Percentiles rank a stretch among this genome's conserved stretches.
Conservation (phyloP, 2,797 vertebrate species). For the Buphagus erythrorhynchus region DNA sequence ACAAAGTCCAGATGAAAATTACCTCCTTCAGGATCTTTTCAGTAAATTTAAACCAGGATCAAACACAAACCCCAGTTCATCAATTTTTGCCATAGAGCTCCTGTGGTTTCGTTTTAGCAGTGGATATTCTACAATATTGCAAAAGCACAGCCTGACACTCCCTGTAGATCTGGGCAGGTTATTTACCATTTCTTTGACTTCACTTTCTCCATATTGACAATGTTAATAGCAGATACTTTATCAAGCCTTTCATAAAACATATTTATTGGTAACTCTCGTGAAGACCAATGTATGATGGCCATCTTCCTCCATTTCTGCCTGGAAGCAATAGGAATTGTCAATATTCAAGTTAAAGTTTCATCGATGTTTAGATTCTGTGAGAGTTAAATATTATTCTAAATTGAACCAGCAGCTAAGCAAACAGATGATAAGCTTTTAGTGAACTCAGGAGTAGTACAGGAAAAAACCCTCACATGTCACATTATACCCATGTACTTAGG, state of each 20-base stretch:
- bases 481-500: neutral
- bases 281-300: neutral
- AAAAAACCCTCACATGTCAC: neutral
- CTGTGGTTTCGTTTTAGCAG: neutral
- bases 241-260: conserved; percentile 3
- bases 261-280: neutral
- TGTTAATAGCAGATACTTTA: neutral
- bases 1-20: neutral
- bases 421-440: conserved; percentile 43
- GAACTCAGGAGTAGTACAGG: neutral
- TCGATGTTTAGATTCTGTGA: neutral
- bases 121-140: neutral
- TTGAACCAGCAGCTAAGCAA: conserved; percentile 39
- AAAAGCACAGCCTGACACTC: neutral
- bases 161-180: neutral
- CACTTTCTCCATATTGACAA: conserved; percentile 3
- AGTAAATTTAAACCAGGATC: neutral
- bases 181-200: neutral
- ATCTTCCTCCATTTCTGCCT: neutral
- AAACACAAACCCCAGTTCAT: neutral
- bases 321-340: neutral
- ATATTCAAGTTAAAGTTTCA: conserved; percentile 54
- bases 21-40: neutral
- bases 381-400: conserved; percentile 64
- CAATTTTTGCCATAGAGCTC: neutral